These are phyloP conservation scores for Hyperoplus lanceolatus DNA, from an alignment of 2,797 vertebrate genomes.

Conservation along the genomic window DNA sequence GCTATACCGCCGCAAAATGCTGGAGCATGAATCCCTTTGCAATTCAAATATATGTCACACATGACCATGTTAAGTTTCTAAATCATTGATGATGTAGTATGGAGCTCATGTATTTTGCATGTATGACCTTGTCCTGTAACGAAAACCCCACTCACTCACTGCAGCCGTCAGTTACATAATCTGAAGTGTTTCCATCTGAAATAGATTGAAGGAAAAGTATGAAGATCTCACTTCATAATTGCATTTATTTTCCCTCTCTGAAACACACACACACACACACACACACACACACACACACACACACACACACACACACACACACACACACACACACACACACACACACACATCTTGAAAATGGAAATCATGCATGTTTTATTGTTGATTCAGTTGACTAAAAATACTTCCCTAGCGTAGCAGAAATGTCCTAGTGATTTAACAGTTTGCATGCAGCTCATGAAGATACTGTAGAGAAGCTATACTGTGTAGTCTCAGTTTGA, in stretches of 20 bases:
- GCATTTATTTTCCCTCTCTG: no score
- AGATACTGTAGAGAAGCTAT: not conserved
- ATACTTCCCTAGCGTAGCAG: not conserved
- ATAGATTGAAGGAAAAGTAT: not conserved
- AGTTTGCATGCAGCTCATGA: slow-evolving; percentile 36
- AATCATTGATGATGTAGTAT: not conserved
- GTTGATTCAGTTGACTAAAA: slow-evolving; percentile 14
- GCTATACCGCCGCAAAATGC: not conserved
- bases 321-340: not conserved
- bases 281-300: no score
- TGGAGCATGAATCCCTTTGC: not conserved
- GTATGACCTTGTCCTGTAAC: not conserved
- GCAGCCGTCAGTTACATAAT: not conserved
- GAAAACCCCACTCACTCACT: not conserved
- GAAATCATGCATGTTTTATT: slow-evolving; percentile 40
- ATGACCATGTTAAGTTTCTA: not conserved
- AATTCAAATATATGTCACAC: no score
- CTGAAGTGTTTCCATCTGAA: not conserved
- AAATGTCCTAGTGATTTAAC: slow-evolving; percentile 7
- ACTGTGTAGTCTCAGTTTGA: slow-evolving; percentile 5
- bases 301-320: not conserved
- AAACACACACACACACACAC: no score
- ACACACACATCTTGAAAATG: not conserved
- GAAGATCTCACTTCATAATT: no score
- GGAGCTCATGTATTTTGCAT: not conserved